These are phyloP conservation scores for Nymphalis c-album DNA, from an alignment of 2,888 invertebrate genomes.

Conservation along the genomic window DNA sequence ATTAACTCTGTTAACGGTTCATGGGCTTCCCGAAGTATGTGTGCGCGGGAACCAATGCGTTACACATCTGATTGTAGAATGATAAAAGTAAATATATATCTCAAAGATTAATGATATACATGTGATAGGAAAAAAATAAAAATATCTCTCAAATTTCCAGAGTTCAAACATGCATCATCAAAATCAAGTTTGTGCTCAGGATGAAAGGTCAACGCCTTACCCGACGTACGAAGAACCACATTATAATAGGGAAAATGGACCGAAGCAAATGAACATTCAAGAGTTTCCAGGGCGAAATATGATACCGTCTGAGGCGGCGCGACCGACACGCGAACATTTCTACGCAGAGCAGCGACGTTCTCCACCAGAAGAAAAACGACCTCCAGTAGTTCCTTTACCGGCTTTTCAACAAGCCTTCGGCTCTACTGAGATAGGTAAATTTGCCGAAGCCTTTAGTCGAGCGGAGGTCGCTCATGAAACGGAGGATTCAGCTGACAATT, in stretches of 20 bases:
- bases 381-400: conserved; percentile 84
- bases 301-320: conserved; percentile 47
- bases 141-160: conserved; percentile 48
- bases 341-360: conserved; percentile 52
- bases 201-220: conserved; percentile 67
- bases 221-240: conserved; percentile 63
- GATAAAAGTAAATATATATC: conserved; percentile 57
- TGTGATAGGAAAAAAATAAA: too few relatives aligned
- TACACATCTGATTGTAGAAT: conserved; percentile 66
- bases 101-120: not conserved
- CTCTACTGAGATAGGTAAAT: conserved; percentile 92
- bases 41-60: conserved; percentile 66
- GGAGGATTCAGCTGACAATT: conserved; percentile 65
- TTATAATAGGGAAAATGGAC: conserved; percentile 53
- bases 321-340: conserved; percentile 51
- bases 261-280: conserved; percentile 49
- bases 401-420: conserved; percentile 93
- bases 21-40: conserved; percentile 62
- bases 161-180: conserved; percentile 55
- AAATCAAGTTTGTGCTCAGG: conserved; percentile 61
- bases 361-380: conserved; percentile 65
- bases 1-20: conserved; percentile 52
- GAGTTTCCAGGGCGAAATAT: conserved; percentile 50
- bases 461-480: conserved; percentile 77
- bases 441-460: conserved; percentile 86